phyloP scores from a whole-genome alignment of 2,888 invertebrate genomes.

The Synergus laeviventris region DNA sequence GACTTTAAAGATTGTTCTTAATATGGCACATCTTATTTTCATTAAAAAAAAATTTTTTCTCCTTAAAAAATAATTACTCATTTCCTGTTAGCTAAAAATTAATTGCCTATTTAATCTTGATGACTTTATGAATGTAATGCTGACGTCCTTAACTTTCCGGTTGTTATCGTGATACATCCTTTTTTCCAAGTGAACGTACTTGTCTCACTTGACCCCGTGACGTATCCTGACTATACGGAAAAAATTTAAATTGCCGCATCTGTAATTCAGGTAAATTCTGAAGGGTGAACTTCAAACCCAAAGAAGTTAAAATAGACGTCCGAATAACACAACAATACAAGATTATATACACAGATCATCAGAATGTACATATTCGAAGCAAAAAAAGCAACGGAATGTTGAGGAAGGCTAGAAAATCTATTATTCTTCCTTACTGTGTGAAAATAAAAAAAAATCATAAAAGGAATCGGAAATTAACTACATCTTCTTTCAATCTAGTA shows the following conservation, averaged over 20 bases:
- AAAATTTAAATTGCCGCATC: slow-evolving; percentile 12
- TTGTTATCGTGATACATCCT: not conserved
- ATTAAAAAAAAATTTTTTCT: not conserved
- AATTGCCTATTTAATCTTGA: not conserved
- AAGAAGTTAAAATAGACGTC: not conserved
- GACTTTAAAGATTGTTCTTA: rapidly evolving
- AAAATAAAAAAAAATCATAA: not conserved
- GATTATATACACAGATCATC: not conserved
- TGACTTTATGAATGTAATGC: slow-evolving; percentile 3
- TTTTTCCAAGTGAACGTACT: not conserved
- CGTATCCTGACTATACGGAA: not conserved
- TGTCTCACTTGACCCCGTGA: slow-evolving; percentile 17
- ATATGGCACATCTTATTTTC: not conserved
- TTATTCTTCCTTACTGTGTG: not conserved
- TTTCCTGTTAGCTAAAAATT: not conserved
- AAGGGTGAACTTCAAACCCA: slow-evolving; percentile 10
- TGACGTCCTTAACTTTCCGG: not conserved
- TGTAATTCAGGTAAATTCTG: slow-evolving; percentile 20
- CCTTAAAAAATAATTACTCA: not conserved
- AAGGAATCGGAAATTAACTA: not conserved
- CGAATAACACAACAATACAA: not conserved
- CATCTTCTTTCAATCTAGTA: no score
- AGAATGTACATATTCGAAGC: not conserved
- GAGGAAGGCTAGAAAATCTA: not conserved
- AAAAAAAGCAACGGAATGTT: not conserved